Conservation (phyloP, 2,888 invertebrate species). For the Serrognathus titanus region DNA sequence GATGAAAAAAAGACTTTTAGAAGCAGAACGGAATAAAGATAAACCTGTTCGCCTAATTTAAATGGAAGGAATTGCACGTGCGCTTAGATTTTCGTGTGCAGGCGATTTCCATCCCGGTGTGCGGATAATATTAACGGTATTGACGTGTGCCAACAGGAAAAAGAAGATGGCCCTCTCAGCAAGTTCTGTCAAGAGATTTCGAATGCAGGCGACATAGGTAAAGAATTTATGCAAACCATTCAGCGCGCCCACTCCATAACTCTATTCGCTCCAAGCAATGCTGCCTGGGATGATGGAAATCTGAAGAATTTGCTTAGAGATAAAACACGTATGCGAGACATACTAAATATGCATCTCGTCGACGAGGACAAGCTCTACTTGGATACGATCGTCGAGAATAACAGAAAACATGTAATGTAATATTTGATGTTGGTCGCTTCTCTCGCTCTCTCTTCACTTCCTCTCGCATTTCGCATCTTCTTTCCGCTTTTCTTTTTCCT, state of each 20-base stretch:
- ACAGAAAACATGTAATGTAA: conserved; percentile 55
- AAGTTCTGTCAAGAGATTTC: conserved; percentile 80
- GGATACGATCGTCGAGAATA: conserved; percentile 70
- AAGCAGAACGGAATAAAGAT: too few relatives aligned
- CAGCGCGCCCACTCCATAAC: conserved; percentile 72
- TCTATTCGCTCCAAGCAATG: conserved; percentile 85
- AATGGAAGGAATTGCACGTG: too few relatives aligned
- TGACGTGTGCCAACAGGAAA: conserved; percentile 51
- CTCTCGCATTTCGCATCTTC: too few relatives aligned
- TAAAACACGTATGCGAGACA: conserved; percentile 68
- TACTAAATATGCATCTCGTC: conserved; percentile 79
- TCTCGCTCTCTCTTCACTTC: too few relatives aligned
- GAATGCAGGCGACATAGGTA: conserved; percentile 64
- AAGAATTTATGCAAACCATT: conserved; percentile 70
- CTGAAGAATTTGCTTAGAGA: conserved; percentile 70
- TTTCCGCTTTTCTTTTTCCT: too few relatives aligned
- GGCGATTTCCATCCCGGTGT: too few relatives aligned
- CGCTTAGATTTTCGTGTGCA: too few relatives aligned
- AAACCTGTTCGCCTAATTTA: too few relatives aligned
- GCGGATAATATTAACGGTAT: too few relatives aligned
- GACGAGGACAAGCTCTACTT: conserved; percentile 67
- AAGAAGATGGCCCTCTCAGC: conserved; percentile 71
- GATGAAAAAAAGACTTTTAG: too few relatives aligned
- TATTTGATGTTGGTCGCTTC: not conserved
- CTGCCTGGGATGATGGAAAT: conserved; percentile 71